Percentiles rank a stretch among this genome's conserved stretches.
These are phyloP conservation scores for Hyperoplus immaculatus DNA, from an alignment of 2,797 vertebrate genomes.

Conservation along the genomic window DNA sequence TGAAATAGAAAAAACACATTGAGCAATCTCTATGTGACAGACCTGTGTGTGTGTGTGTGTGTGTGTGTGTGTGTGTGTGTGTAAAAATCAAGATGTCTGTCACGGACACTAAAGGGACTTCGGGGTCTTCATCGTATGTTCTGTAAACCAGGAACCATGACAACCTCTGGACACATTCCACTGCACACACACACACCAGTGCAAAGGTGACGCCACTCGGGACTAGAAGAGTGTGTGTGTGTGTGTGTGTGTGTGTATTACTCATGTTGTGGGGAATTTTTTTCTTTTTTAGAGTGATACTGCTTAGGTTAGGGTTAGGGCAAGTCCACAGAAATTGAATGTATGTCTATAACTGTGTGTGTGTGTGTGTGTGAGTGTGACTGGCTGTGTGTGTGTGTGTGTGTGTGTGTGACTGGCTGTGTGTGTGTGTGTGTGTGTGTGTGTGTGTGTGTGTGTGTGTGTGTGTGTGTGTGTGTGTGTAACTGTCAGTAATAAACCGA, in stretches of 20 bases:
- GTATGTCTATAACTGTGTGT: background rate
- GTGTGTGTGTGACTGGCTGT: background rate
- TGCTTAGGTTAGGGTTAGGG: no score
- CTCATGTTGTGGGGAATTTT: no score
- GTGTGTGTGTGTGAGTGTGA: background rate
- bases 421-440: constrained; percentile 15
- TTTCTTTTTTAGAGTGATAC: background rate
- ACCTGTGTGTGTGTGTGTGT: background rate
- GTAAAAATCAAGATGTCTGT: background rate
- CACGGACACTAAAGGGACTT: constrained; percentile 32
- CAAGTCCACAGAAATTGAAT: no score
- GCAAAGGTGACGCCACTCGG: constrained; percentile 31
- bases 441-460: constrained; percentile 16
- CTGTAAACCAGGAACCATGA: constrained; percentile 39
- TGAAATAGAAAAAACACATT: background rate
- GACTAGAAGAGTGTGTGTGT: background rate
- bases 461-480: constrained; percentile 22
- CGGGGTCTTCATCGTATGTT: constrained; percentile 46
- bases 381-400: constrained; percentile 1
- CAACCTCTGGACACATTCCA: constrained; percentile 35
- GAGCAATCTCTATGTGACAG: background rate
- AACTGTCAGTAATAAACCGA: constrained; percentile 27
- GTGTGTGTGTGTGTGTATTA: background rate
- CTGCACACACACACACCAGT: constrained; percentile 29
- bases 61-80: no score